phyloP scores from a whole-genome alignment of 2,888 invertebrate species.

The Cetonia aurata region DNA sequence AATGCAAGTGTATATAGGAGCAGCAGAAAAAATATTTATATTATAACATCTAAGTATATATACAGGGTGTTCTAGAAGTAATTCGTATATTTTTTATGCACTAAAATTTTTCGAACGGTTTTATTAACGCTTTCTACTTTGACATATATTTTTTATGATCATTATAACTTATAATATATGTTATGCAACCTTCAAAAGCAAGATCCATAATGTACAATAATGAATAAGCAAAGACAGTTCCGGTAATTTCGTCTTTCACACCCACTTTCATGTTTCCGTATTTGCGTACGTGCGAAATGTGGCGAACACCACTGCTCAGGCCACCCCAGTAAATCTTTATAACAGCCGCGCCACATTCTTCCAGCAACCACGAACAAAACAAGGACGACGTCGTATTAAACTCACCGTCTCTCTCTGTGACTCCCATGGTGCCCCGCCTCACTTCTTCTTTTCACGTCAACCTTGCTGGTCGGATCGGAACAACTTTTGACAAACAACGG shows the following conservation, averaged over 20 bases:
- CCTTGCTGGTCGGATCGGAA: background rate
- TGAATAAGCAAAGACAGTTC: background rate
- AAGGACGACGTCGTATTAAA: conserved; percentile 12
- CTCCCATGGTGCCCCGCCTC: conserved; percentile 7
- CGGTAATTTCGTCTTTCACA: background rate
- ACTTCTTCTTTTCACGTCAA: conserved; percentile 2
- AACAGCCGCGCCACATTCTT: conserved; percentile 8
- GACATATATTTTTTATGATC: too few species aligned
- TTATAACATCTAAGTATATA: too few species aligned
- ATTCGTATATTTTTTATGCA: too few species aligned
- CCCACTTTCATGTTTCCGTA: background rate
- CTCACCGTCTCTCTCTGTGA: conserved; percentile 26
- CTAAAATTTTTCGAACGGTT: too few species aligned
- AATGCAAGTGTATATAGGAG: too few species aligned
- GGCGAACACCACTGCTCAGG: conserved; percentile 7
- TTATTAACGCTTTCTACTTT: too few species aligned
- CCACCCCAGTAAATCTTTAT: conserved; percentile 6
- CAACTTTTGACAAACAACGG: conserved; percentile 5
- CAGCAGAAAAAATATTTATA: too few species aligned
- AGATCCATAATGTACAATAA: too few species aligned
- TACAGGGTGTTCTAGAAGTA: too few species aligned
- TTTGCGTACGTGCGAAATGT: conserved; percentile 24
- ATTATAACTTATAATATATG: too few species aligned
- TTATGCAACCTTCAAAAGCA: too few species aligned
- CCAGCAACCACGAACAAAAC: conserved; percentile 1